phyloP scores from a whole-genome alignment of 2,113 vertebrate species.

The Poeciliopsis prolifica region DNA sequence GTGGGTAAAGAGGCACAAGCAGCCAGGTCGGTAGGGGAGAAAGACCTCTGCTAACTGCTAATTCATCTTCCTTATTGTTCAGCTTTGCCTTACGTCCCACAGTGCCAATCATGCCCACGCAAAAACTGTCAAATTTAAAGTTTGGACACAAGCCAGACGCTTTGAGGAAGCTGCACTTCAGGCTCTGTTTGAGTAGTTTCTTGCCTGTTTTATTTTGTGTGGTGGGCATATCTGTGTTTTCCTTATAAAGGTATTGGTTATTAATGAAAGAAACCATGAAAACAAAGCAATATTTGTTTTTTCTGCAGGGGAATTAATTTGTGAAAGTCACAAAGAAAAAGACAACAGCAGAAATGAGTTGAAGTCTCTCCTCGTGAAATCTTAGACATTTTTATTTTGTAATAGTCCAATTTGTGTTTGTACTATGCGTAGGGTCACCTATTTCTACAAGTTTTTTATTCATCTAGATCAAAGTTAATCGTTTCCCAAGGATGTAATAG shows the following conservation, averaged over 20 bases:
- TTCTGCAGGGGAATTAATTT: neutral
- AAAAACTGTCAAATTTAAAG: slow-evolving; percentile 61
- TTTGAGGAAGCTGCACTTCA: slow-evolving; percentile 31
- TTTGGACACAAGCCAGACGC: slow-evolving; percentile 72
- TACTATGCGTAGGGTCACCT: no score
- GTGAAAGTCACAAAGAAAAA: neutral
- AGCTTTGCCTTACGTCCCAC: slow-evolving; percentile 52
- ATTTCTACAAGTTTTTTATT: no score
- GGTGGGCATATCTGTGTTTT: neutral
- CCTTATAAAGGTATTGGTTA: neutral
- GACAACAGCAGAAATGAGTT: neutral
- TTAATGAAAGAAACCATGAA: neutral
- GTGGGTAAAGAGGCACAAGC: slow-evolving; percentile 63
- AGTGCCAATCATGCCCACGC: slow-evolving; percentile 66
- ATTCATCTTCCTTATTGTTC: slow-evolving; percentile 82
- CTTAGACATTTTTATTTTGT: no score
- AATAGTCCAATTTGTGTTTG: no score
- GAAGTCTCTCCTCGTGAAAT: neutral
- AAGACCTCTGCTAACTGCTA: slow-evolving; percentile 71
- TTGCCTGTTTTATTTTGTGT: slow-evolving; percentile 2
- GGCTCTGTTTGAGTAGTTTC: slow-evolving; percentile 17
- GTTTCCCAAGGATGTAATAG: no score
- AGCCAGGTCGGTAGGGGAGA: slow-evolving; percentile 62
- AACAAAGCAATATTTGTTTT: neutral
- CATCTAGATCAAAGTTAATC: neutral